Conservation (phyloP, 2,888 invertebrate species). For the Calameuta pallipes region DNA sequence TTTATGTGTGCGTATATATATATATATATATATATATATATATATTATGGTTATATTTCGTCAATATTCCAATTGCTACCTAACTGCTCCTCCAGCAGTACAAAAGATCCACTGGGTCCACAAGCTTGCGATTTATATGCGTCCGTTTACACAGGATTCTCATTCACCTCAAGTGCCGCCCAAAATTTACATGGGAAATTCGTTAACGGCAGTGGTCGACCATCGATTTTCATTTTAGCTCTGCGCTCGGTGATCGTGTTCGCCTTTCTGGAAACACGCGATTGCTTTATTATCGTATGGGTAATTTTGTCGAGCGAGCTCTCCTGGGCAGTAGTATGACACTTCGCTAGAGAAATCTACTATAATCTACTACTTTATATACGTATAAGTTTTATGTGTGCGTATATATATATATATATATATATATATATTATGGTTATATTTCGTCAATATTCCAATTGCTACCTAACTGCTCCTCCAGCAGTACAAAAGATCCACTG, state of each 20-base stretch:
- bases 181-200: conserved; percentile 26
- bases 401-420: no score
- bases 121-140: conserved; percentile 18
- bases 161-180: not conserved
- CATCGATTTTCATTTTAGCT: conserved; percentile 11
- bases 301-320: not conserved
- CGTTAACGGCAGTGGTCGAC: conserved; percentile 23
- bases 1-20: not conserved
- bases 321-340: not conserved
- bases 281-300: conserved; percentile 29
- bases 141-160: conserved; percentile 18
- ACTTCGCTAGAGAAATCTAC: not conserved
- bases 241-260: not conserved
- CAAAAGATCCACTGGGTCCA: conserved; percentile 20
- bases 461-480: conserved; percentile 7
- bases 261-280: conserved; percentile 26
- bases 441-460: conserved; percentile 27
- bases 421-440: not conserved
- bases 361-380: not conserved
- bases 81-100: conserved; percentile 14
- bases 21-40: no score
- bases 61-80: conserved; percentile 26
- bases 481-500: conserved; percentile 23
- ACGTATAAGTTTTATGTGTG: no score
- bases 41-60: not conserved